These are phyloP conservation scores for Nibea albiflora DNA, from an alignment of 2,113 vertebrate genomes.

Conservation along the genomic window DNA sequence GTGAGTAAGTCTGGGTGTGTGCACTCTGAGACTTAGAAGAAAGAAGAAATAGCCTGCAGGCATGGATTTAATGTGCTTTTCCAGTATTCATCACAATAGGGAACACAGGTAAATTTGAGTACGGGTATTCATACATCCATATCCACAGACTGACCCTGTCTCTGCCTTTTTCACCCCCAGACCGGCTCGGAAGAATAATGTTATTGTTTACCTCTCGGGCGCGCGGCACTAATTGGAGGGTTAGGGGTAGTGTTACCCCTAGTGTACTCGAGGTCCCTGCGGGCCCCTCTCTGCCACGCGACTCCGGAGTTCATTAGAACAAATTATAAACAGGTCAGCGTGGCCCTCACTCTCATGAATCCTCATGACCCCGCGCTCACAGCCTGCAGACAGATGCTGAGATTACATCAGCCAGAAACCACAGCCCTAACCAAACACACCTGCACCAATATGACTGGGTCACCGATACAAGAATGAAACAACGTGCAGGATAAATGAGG, in stretches of 20 bases:
- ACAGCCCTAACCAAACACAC: conserved; percentile 68
- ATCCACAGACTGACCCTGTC: conserved; percentile 3
- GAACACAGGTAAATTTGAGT: conserved; percentile 29
- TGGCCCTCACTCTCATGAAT: conserved; percentile 38
- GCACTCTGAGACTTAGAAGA: conserved; percentile 26
- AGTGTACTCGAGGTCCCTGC: conserved; percentile 42
- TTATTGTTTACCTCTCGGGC: conserved; percentile 72
- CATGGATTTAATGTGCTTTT: conserved; percentile 53
- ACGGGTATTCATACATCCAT: not conserved
- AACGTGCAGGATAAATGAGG: not conserved
- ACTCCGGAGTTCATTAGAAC: conserved; percentile 65
- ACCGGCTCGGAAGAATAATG: conserved; percentile 61
- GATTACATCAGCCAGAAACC: conserved; percentile 54
- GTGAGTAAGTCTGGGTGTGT: conserved; percentile 50
- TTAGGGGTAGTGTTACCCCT: conserved; percentile 40
- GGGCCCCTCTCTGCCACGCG: conserved; percentile 65
- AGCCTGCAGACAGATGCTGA: conserved; percentile 50
- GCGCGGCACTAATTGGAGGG: conserved; percentile 39
- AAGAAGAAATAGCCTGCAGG: conserved; percentile 59
- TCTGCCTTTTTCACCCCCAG: conserved; percentile 26
- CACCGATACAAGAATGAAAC: conserved; percentile 30
- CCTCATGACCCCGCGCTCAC: conserved; percentile 26
- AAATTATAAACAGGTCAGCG: conserved; percentile 60
- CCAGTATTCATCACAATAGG: conserved; percentile 9
- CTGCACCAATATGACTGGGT: conserved; percentile 46